Conservation (phyloP, 2,113 vertebrate genomes). For the Lanius ludovicianus region DNA sequence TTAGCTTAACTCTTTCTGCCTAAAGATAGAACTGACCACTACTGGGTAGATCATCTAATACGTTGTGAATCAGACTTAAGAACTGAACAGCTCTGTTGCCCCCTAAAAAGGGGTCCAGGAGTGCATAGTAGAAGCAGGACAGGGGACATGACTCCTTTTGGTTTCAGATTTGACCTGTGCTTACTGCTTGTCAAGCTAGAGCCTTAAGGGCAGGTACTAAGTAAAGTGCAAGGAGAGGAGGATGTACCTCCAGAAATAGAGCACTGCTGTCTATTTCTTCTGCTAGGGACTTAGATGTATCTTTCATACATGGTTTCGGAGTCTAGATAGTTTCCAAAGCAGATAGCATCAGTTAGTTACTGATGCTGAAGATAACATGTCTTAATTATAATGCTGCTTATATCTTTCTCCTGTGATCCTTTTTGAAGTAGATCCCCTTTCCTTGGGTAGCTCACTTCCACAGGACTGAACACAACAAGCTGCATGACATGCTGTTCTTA, state of each 20-base stretch:
- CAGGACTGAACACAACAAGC: background rate
- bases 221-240: background rate
- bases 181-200: background rate
- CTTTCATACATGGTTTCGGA: background rate
- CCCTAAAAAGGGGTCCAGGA: background rate
- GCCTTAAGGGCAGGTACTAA: background rate
- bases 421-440: background rate
- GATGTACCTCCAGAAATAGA: background rate
- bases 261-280: background rate
- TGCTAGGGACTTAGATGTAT: background rate
- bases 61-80: background rate
- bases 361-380: background rate
- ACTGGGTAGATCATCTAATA: background rate
- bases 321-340: background rate
- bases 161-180: background rate
- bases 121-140: background rate
- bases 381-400: background rate
- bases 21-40: background rate
- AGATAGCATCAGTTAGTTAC: background rate
- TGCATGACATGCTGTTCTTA: background rate
- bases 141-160: background rate
- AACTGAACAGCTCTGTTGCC: background rate
- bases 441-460: background rate
- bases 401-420: background rate
- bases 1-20: background rate